Percentiles rank a stretch among this genome's conserved stretches.
These are phyloP conservation scores for Planococcus citri DNA, from an alignment of 1,140 invertebrate genomes.

Conservation along the genomic window DNA sequence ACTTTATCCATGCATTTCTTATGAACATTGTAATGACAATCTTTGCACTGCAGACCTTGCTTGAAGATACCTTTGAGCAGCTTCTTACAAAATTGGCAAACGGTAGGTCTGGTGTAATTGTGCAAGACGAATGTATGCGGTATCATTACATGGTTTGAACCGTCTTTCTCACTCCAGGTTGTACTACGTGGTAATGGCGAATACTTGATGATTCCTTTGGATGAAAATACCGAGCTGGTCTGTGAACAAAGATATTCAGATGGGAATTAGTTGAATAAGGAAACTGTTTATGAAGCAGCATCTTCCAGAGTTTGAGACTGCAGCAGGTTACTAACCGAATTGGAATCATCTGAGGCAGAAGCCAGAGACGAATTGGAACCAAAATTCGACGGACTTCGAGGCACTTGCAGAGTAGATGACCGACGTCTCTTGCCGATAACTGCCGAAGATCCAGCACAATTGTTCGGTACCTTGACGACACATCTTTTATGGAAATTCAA, in stretches of 20 bases:
- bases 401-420: slow-evolving; percentile 45
- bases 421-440: slow-evolving; percentile 38
- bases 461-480: slow-evolving; percentile 96
- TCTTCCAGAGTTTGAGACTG: too few relatives aligned
- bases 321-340: neutral
- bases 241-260: neutral
- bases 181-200: neutral
- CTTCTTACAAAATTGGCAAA: slow-evolving; percentile 92
- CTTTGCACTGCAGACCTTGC: slow-evolving; percentile 94
- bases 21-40: slow-evolving; percentile 96
- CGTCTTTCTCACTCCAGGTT: neutral
- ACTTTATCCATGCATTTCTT: slow-evolving; percentile 92
- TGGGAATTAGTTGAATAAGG: too few relatives aligned
- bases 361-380: slow-evolving; percentile 40
- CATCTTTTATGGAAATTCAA: slow-evolving; percentile 98
- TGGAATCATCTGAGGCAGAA: slow-evolving; percentile 36
- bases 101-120: slow-evolving; percentile 87
- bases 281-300: too few relatives aligned
- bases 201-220: neutral
- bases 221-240: neutral
- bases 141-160: slow-evolving; percentile 47
- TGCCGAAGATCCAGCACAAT: slow-evolving; percentile 54
- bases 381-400: slow-evolving; percentile 51
- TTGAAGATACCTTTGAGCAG: slow-evolving; percentile 89
- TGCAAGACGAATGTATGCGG: slow-evolving; percentile 86